Evolutionary conservation across 1,140 invertebrate species (phyloP).

Genomic region (Catajapyx aquilonaris): DNA sequence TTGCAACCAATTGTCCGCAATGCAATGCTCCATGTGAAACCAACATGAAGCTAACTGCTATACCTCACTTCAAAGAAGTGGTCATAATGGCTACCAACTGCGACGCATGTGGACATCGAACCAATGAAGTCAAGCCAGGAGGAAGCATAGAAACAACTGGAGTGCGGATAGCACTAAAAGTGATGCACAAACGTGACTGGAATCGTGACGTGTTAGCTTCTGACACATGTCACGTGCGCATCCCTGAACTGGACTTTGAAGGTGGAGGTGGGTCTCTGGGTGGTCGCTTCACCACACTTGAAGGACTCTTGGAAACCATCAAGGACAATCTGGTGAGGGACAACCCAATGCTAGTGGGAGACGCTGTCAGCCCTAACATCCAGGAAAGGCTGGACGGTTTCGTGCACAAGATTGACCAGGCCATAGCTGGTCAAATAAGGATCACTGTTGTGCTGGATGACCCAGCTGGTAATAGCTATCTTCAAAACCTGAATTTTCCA

Average conservation of each 20-base stretch:
- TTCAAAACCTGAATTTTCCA: slow-evolving; percentile 63
- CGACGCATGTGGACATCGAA: slow-evolving; percentile 69
- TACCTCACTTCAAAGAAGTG: slow-evolving; percentile 93
- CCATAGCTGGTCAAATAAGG: slow-evolving; percentile 37
- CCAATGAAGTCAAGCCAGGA: slow-evolving; percentile 91
- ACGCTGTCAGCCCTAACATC: slow-evolving; percentile 36
- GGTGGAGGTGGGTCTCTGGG: slow-evolving; percentile 65
- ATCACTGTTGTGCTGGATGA: slow-evolving; percentile 77
- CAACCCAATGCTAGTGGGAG: slow-evolving; percentile 48
- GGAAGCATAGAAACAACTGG: slow-evolving; percentile 72
- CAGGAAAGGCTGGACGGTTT: slow-evolving; percentile 37
- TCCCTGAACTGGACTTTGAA: slow-evolving; percentile 81
- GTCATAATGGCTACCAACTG: slow-evolving; percentile 93
- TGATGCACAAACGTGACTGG: slow-evolving; percentile 57
- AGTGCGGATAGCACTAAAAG: slow-evolving; percentile 48
- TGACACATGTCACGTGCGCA: slow-evolving; percentile 67
- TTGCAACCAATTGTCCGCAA: slow-evolving; percentile 68
- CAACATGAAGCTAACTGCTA: slow-evolving; percentile 95
- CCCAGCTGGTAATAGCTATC: slow-evolving; percentile 90
- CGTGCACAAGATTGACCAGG: slow-evolving; percentile 40
- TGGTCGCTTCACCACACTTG: slow-evolving; percentile 87
- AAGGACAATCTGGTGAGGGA: slow-evolving; percentile 40
- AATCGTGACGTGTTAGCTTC: slow-evolving; percentile 79
- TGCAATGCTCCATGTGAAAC: slow-evolving; percentile 66
- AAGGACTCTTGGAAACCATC: slow-evolving; percentile 52